Evolutionary conservation across 1,140 invertebrate species (phyloP), one percentile per base, ranked within the genome.

Genomic region (Drosophila melanica): DNA sequence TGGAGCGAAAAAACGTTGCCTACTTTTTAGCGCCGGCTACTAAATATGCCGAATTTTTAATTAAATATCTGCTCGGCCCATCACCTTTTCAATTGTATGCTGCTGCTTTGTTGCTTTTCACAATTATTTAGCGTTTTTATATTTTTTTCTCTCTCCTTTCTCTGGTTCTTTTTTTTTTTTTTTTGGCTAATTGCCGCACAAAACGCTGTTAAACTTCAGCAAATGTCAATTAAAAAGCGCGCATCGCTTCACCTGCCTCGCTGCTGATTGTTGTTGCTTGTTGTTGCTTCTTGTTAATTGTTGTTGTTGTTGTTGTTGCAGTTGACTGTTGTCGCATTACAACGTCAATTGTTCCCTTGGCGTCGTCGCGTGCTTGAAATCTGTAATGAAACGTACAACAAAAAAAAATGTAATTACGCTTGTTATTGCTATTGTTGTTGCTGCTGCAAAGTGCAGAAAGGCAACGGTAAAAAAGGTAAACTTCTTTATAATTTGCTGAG

Each of bases 321-420:
- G 74, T 77, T 67, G 75, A 79, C 71, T 89, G 82, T 89, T 89
- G 84, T 87, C 82, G 76, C 82, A 79, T 87, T 89, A 89, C 84
- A 86, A 53, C 59, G 84, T 67, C 55, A 76, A 81, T 74, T 79
- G 71, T 80, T 79, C 67, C 79, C 76, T 45, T 37, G 79, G 65
- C 73, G 63, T 37, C 35, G 69, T 67, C 48, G 75, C 72, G 79
- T 87, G 77, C 54, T 80, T 78, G 77, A 85, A 89, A 89, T 90
- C 89, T 90, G 84, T 75, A 90, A 90, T 85, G 87, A 90, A 90
- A 90, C 78, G 84, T 77, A 6, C 4, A 58, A 30, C 84, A 85
- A 90, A 85, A 89, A 89, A 89, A 85, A 81, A 81, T 90, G 89
- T 90, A 90, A 90, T 90, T 90, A 89, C 80, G 68, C 68, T 85